phyloP scores from a whole-genome alignment of 2,113 vertebrate genomes.

The Pheucticus melanocephalus region DNA sequence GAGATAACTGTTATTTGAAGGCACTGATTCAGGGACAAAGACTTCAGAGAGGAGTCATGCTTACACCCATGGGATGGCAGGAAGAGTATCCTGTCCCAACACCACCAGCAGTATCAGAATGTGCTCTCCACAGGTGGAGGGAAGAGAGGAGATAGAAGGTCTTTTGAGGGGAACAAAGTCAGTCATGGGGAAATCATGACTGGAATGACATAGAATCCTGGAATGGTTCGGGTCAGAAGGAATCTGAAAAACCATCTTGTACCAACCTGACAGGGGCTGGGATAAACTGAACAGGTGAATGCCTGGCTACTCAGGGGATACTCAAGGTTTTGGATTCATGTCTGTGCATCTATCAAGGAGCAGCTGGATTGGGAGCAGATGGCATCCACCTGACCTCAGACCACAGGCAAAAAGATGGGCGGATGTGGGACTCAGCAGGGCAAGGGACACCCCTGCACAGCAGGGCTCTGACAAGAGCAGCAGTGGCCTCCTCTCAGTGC shows the following conservation, averaged over 20 bases:
- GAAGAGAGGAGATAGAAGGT: not conserved
- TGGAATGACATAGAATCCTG: not conserved
- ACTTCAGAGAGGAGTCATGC: not conserved
- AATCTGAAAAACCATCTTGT: not conserved
- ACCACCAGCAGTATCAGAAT: not conserved
- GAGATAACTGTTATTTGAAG: not conserved
- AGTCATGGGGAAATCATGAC: not conserved
- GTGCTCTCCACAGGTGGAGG: rapidly evolving
- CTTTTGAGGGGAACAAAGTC: not conserved
- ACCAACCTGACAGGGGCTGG: not conserved
- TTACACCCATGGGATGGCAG: not conserved
- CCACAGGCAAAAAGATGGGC: not conserved
- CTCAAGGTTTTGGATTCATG: not conserved
- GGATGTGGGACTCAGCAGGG: not conserved
- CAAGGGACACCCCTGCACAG: not conserved
- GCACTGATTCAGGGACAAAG: not conserved
- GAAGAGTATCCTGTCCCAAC: not conserved
- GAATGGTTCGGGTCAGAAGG: not conserved
- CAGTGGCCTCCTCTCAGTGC: not conserved
- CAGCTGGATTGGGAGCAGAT: not conserved
- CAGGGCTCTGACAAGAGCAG: not conserved
- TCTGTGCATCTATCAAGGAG: not conserved
- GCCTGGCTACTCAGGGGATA: not conserved
- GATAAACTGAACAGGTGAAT: not conserved
- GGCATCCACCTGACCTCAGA: not conserved